phyloP scores from a whole-genome alignment of 2,888 invertebrate species.

The Megaustenia siamemsis region DNA sequence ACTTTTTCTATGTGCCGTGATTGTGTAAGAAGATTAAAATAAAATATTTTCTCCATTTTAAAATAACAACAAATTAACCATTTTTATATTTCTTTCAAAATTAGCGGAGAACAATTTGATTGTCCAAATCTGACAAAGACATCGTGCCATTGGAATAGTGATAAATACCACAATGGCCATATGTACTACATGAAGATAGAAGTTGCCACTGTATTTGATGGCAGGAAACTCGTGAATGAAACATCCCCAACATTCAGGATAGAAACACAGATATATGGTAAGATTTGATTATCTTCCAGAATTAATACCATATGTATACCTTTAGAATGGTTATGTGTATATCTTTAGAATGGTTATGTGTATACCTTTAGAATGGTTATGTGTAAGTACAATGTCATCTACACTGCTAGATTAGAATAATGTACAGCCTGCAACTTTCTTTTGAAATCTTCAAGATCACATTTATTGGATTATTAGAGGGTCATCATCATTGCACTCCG shows the following conservation, averaged over 20 bases:
- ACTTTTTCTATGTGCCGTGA: neutral
- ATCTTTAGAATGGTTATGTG: no score
- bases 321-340: no score
- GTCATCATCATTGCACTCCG: no score
- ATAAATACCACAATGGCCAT: conserved; percentile 58
- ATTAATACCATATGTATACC: no score
- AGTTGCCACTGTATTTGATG: conserved; percentile 47
- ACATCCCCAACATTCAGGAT: conserved; percentile 44
- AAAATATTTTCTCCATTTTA: neutral
- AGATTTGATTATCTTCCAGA: conserved; percentile 21
- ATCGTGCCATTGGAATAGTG: conserved; percentile 64
- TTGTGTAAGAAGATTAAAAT: neutral
- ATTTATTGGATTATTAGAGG: no score
- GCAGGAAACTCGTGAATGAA: neutral
- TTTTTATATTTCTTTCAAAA: neutral
- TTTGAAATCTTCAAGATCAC: no score
- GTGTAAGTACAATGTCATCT: no score
- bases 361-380: no score
- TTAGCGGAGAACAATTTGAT: conserved; percentile 59
- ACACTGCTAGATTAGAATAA: no score
- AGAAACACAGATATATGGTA: conserved; percentile 54
- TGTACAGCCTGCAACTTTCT: no score
- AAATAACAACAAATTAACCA: neutral
- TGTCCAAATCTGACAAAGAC: conserved; percentile 64
- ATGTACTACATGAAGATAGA: conserved; percentile 65